These are phyloP conservation scores for Chaetodon trifasciatus DNA, from an alignment of 2,797 vertebrate species.

Conservation along the genomic window DNA sequence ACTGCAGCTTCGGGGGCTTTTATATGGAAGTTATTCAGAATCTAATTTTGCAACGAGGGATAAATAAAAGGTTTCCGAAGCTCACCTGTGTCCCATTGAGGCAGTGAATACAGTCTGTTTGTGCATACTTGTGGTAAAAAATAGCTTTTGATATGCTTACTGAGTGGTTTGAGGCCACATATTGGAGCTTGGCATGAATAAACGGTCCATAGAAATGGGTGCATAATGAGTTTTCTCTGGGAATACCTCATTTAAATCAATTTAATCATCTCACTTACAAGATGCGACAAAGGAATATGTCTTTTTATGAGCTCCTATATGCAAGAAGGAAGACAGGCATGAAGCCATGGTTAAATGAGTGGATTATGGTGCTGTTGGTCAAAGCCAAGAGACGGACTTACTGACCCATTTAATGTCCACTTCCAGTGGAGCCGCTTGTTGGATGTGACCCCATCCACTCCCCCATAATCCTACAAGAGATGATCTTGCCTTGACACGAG, in stretches of 20 bases:
- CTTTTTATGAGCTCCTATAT: constrained; percentile 57
- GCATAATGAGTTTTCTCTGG: constrained; percentile 62
- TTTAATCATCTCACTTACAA: constrained; percentile 72
- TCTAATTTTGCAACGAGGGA: constrained; percentile 70
- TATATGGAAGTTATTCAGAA: constrained; percentile 57
- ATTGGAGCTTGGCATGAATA: constrained; percentile 60
- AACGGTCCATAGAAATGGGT: constrained; percentile 51
- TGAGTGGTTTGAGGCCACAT: constrained; percentile 66
- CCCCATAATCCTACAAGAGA: constrained; percentile 81
- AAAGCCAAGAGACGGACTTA: constrained; percentile 75
- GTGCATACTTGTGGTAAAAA: constrained; percentile 64
- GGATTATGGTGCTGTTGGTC: constrained; percentile 71
- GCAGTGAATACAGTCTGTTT: constrained; percentile 56
- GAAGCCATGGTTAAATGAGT: constrained; percentile 62
- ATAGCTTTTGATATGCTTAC: constrained; percentile 68
- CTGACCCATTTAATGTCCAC: constrained; percentile 82
- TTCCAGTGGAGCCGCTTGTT: constrained; percentile 74
- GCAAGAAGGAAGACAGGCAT: constrained; percentile 45
- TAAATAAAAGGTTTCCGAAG: constrained; percentile 69
- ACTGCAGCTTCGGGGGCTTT: constrained; percentile 60
- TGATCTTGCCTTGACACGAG: constrained; percentile 74
- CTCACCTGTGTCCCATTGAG: constrained; percentile 76
- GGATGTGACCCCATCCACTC: constrained; percentile 72
- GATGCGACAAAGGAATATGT: constrained; percentile 62
- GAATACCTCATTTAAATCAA: constrained; percentile 75